phyloP scores from a whole-genome alignment of 2,888 invertebrate genomes.

The Uloborus plumipes region DNA sequence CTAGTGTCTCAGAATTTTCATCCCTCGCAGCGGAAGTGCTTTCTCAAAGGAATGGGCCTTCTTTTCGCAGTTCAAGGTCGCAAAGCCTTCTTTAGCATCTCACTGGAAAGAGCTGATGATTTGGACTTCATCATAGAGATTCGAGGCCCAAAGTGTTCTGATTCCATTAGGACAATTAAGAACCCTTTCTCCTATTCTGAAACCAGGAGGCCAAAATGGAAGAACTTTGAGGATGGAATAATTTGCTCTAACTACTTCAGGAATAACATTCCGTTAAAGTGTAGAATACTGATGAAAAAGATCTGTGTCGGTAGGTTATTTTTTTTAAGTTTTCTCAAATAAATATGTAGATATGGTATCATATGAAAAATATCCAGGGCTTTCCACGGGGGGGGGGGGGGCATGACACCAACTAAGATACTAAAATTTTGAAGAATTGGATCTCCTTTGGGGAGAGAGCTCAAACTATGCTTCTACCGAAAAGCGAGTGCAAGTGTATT shows the following conservation, averaged over 20 bases:
- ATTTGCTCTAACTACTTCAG: background rate
- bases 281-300: constrained; percentile 62
- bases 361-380: no score
- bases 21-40: constrained; percentile 60
- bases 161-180: constrained; percentile 64
- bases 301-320: constrained; percentile 61
- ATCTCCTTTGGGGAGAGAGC: no score
- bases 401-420: no score
- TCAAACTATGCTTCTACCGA: no score
- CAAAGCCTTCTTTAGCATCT: constrained; percentile 70
- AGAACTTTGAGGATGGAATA: background rate
- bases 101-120: constrained; percentile 47
- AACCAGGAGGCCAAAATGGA: background rate
- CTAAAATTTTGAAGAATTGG: no score
- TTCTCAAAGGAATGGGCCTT: constrained; percentile 70
- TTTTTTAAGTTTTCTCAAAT: no score
- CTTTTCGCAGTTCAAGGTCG: constrained; percentile 70
- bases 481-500: no score
- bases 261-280: constrained; percentile 66
- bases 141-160: constrained; percentile 69
- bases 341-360: no score
- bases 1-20: background rate
- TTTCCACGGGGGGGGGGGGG: no score
- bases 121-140: constrained; percentile 68
- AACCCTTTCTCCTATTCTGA: background rate